Conservation (phyloP, 2,113 vertebrate species). For the Gobio gobio region DNA sequence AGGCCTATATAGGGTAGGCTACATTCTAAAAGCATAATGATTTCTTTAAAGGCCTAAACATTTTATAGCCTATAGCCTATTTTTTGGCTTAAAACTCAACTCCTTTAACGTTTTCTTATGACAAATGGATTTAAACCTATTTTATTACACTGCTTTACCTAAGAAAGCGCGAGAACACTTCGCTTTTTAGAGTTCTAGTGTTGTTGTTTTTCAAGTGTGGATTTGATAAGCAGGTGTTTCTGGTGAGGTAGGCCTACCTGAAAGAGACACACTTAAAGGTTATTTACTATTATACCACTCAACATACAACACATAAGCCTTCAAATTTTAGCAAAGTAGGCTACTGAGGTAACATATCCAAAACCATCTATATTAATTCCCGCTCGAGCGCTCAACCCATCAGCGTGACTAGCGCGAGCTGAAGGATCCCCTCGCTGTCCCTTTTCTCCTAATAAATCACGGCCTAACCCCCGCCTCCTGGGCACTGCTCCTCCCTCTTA, state of each 20-base stretch:
- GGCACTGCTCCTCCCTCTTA: slow-evolving; percentile 77
- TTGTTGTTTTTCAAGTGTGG: not conserved
- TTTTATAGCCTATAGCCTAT: not conserved
- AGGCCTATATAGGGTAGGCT: too few species aligned
- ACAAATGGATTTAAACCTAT: not conserved
- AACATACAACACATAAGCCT: not conserved
- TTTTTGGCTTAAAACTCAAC: not conserved
- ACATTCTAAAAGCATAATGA: not conserved
- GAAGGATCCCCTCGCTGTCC: slow-evolving; percentile 23
- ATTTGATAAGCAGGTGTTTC: slow-evolving; percentile 20
- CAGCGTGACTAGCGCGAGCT: slow-evolving; percentile 29
- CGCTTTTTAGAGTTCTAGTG: too few species aligned
- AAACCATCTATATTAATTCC: not conserved
- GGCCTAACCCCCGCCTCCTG: slow-evolving; percentile 72
- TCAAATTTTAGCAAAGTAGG: not conserved
- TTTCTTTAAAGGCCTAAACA: not conserved
- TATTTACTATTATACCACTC: not conserved
- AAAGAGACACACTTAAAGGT: not conserved
- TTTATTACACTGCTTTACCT: not conserved
- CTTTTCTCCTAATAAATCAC: slow-evolving; percentile 76
- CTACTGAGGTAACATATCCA: not conserved
- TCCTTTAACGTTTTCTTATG: not conserved
- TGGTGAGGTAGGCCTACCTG: not conserved
- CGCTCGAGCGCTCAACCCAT: slow-evolving; percentile 12
- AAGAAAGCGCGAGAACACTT: not conserved